Evolutionary conservation across 2,888 invertebrate genomes (phyloP), one percentile per base, ranked within the genome.

Genomic region (Acholoe squamosa): DNA sequence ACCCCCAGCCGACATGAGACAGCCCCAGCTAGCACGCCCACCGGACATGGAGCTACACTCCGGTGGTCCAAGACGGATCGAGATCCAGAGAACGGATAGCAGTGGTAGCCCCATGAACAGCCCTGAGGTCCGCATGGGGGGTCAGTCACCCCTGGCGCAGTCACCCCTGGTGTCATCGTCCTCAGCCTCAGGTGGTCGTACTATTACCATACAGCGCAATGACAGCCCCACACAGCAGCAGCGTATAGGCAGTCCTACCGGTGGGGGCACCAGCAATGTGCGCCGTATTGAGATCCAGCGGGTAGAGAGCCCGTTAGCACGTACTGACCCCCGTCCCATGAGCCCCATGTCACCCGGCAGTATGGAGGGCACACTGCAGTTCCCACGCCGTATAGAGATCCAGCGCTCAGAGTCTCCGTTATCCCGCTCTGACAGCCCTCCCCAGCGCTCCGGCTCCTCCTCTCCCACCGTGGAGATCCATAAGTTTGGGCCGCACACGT

Each of bases 401-500:
- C 86, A 86, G 33, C 25, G 86, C 28, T 19, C 86, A 0, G 86
- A 86, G 14, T 31, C 31, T 10, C 86, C 86, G 0, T 54, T 86
- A 28, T n/a, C 86, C 7, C 52, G 86, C 14, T 51, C 86, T 14
- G 86, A 86, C 86, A 52, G 52, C 56, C 86, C 86, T 0, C 56
- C 86, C 0, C 86, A 86, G 33, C 52, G 86, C 28, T 86, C 86
- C 19, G 52, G 54, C 19, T 86, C 86, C 52, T 86, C 86, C 25
- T 86, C 86, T 0, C 86, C 86, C 1, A 86, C 86, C 33, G 86
- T 86, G 56, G 86, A 86, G 56, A 33, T 86, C 56, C 54, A 54
- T 54, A 86, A 86, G 54, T 28, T 86, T 16, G 86, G 86, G 16
- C 86, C 86, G 31, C 86, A 86, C 33, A 86, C 86, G n/a, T 28